Evolutionary conservation across 2,888 invertebrate genomes (phyloP).

Genomic region (Neuroscelio doddi): DNA sequence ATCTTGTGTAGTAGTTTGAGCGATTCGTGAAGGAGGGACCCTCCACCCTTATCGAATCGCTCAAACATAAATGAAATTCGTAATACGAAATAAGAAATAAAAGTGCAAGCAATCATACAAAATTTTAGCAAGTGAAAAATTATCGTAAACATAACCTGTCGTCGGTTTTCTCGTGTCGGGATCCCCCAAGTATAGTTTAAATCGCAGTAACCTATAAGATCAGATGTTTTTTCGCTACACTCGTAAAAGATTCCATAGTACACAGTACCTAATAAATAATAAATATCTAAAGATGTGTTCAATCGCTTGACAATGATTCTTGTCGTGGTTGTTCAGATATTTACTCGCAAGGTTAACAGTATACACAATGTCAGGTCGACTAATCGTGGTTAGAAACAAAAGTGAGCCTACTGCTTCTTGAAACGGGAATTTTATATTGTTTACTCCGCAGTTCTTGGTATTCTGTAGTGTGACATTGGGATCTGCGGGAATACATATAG

Average conservation of each 20-base stretch:
- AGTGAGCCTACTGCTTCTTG: constrained; percentile 27
- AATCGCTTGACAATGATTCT: constrained; percentile 39
- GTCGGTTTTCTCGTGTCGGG: constrained; percentile 32
- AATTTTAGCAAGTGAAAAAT: no score
- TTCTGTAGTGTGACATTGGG: constrained; percentile 18
- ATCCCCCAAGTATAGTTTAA: constrained; percentile 38
- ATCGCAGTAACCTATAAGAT: constrained; percentile 29
- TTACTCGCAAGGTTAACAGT: constrained; percentile 25
- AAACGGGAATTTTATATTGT: constrained; percentile 11
- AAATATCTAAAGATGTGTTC: constrained; percentile 40
- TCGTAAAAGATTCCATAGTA: constrained; percentile 29
- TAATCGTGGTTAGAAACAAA: constrained; percentile 20
- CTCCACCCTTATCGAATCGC: no score
- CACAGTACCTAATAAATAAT: constrained; percentile 20
- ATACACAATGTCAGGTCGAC: constrained; percentile 29
- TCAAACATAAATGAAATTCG: no score
- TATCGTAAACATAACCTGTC: constrained; percentile 39
- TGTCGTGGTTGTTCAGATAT: constrained; percentile 23
- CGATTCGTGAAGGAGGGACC: no score
- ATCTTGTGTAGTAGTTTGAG: no score
- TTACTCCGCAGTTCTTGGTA: background rate
- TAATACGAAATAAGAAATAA: no score
- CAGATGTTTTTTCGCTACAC: constrained; percentile 9
- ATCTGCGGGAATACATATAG: constrained; percentile 34
- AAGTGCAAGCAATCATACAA: no score